Base-by-base conservation (phyloP, 1,140 invertebrate species). In the Ceratina calcarata region DNA sequence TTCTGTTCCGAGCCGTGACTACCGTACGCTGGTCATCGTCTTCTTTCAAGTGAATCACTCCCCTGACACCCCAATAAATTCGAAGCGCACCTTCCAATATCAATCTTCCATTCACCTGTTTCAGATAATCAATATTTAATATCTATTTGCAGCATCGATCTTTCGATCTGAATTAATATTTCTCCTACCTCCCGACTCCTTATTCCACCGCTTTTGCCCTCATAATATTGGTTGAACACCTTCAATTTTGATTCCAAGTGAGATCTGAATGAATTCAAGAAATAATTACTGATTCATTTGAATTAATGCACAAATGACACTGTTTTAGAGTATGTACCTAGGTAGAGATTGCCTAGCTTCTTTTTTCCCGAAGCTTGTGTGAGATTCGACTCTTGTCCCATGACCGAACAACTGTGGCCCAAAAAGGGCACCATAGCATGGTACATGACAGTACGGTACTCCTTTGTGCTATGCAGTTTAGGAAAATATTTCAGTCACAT, bases 391-490 rank as follows among this genome's bases (percentile, higher is more conserved):
- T 90, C 96, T 94, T 49, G 97, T 97, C 22, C 97, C 97, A 92
- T 98, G 97, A 12, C 97, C 97, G 93, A 97, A 97, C 16, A 98
- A 93, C 85, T 96, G 95, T 27, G 97, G 97, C 58, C 97, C 97
- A 93, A 98, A 98, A 18, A 98, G 89, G 18, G 97, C 97, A 78
- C 96, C 96, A 91, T 98, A 98, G 90, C 97, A 98, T 51, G 97
- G 97, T 51, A 97, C 96, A 93, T 98, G 96, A 84, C 97, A 98
- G 89, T 98, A 98, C 58, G 97, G 97, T 73, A 97, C 96, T 70
- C 97, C 97, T 93, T 98, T 97, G 91, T 98, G 97, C 96, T 97
- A 90, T 72, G 18, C 16, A 68, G 53, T 16, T 45, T 45, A 45
- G 6, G 8, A 45, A 45, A 45, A 10, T 45, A 45, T 10, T 45